Evolutionary conservation across 2,113 vertebrate genomes (phyloP), one percentile per base, ranked within the genome.

Genomic region (Collichthys lucidus): DNA sequence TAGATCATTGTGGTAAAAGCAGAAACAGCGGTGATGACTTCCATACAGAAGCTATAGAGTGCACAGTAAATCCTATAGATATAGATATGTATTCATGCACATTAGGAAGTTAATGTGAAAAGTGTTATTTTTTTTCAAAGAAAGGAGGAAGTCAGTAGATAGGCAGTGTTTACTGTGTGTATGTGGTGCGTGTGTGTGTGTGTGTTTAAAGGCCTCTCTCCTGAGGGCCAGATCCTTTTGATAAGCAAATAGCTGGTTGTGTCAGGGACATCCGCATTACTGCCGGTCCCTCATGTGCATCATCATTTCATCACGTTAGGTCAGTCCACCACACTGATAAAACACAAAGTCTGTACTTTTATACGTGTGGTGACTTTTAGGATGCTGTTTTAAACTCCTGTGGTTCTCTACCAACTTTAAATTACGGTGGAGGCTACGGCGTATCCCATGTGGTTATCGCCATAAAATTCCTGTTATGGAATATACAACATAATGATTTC

Each of bases 131-230:
- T 49, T 63, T 68, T 71, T 49, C 20, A 11, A 56, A 63, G 56
- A 83, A 73, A 84, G 44, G 46, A 73, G 81, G 81, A 80, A 77
- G 73, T 83, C 19, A 42, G 11, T n/a, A 57, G 66, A 74, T 20
- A 77, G 22, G 73, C 56, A 68, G 44, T 46, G 12, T 46, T 11
- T 46, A 11, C 35, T 64, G 40, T 50, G 17, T 61, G 31, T 74
- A 49, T 44, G 53, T 50, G 47, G 50, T 42, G 42, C 62, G 47
- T 62, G 82, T 80, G 55, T 64, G 22, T 64, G 75, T 60, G 68
- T 68, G 24, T 49, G 44, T 46, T 46, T 46, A 46, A 46, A 46
- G 44, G 44, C 44, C 44, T 14, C 44, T 46, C 44, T 46, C 44
- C 44, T 46, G 44, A 46, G 44, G 44, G 44, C 44, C 44, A 46